A percentile compares a stretch with the other conserved stretches of the same genome.
These are phyloP conservation scores for Nezara viridula DNA, from an alignment of 2,888 invertebrate species.

Conservation along the genomic window DNA sequence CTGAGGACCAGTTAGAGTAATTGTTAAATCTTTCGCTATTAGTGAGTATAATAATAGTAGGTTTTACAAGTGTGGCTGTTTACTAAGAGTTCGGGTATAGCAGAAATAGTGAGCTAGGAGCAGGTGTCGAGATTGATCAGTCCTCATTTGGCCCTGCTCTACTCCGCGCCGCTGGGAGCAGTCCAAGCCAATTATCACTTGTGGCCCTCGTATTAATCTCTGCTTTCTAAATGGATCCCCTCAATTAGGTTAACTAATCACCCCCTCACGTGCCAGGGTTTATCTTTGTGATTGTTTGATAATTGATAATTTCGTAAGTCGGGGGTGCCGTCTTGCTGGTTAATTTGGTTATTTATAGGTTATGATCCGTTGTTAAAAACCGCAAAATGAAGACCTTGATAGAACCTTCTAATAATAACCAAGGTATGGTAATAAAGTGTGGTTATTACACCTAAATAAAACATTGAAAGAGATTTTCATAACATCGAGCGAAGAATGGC, in stretches of 20 bases:
- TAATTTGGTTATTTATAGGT: neutral
- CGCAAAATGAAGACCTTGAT: neutral
- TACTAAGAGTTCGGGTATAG: neutral
- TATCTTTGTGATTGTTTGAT: neutral
- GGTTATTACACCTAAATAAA: neutral
- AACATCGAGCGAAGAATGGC: no score
- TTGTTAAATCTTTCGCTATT: no score
- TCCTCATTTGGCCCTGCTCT: neutral
- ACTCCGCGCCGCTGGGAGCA: neutral
- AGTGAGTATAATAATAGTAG: neutral
- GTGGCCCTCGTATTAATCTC: neutral
- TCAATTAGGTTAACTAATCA: constrained; percentile 22
- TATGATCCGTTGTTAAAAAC: neutral
- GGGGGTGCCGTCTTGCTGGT: neutral
- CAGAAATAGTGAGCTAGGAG: neutral
- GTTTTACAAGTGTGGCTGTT: neutral
- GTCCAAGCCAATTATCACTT: constrained; percentile 1
- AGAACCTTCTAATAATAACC: neutral
- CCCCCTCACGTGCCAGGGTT: neutral
- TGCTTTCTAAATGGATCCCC: neutral
- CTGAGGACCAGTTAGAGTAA: no score
- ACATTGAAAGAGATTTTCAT: no score
- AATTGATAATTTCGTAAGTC: neutral
- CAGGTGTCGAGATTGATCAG: constrained; percentile 16
- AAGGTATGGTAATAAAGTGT: neutral